Base-by-base conservation (phyloP, 2,888 invertebrate species). In the Caenorhabditis imperialis region DNA sequence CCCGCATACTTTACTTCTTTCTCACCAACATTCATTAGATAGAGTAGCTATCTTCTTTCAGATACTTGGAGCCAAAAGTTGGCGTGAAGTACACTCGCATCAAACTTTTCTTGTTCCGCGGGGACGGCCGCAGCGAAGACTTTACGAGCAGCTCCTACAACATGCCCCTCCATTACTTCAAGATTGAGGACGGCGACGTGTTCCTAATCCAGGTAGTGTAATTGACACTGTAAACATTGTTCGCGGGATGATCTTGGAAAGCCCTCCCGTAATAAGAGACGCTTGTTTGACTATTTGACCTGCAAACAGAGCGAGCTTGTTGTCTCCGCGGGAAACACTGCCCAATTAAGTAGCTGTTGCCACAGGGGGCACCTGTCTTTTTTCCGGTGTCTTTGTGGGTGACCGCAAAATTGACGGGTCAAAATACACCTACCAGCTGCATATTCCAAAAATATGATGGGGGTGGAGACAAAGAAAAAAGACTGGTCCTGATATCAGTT, bases 141-240 rank as follows among this genome's bases (percentile, higher is more conserved):
- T 70, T 70, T n/a, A 8, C 48, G n/a, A 37, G 67, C n/a, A 61
- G 74, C 30, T 40, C 67, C 4, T 73, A 74, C 57, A 80, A 80
- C 35, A 61, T 75, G 69, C 67, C 74, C 20, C 74, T 89, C 25
- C 80, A 84, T 61, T 81, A 84, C 14, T 84, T 85, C 35, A 84
- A 85, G 38, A 77, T 89, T 22, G 82, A 81, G 22, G 88, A 88
- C 47, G 87, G 85, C n/a, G 88, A 88, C 75, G 83, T 84, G 27
- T 84, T 88, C 65, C 71, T 55, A 47, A 69, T 83, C 62, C 81
- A 81, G 84, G 84, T 73, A 44, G 22, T 22, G 33, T 42, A 51
- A 50, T 14, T 33, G 35, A 50, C 22, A 23, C 22, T 35, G 22
- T 57, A 25, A 33, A 33, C 33, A 35, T 58, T 37, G 27, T 37